These are phyloP conservation scores for Amphilophus citrinellus DNA, from an alignment of 2,113 vertebrate species.

Conservation along the genomic window DNA sequence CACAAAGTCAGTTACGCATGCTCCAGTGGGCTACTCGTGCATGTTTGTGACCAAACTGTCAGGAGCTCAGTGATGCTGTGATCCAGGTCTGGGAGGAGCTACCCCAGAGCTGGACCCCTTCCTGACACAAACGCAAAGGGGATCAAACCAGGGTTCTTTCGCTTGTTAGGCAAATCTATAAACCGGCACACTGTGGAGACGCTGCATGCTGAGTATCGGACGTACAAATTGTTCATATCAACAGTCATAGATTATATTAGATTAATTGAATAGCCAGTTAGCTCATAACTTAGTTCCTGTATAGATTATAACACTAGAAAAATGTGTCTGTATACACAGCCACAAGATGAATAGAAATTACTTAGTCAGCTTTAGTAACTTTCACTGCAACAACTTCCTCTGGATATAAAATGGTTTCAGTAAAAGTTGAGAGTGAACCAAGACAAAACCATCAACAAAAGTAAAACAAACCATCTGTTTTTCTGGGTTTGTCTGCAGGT, in stretches of 20 bases:
- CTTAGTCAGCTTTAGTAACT: constrained; percentile 1
- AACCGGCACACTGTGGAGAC: too few relatives aligned
- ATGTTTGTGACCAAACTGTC: too few relatives aligned
- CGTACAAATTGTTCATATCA: background rate
- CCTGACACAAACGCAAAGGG: too few relatives aligned
- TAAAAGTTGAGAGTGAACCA: background rate
- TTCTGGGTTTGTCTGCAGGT: constrained; percentile 75
- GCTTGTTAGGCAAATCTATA: too few relatives aligned
- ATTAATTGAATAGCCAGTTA: background rate
- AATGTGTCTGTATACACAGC: background rate
- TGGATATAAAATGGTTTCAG: background rate
- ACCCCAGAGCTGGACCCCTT: too few relatives aligned
- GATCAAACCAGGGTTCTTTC: background rate
- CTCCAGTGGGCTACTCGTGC: too few relatives aligned
- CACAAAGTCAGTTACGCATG: background rate
- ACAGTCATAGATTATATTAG: background rate
- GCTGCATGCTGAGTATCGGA: background rate
- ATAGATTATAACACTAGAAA: background rate
- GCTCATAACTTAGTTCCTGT: background rate
- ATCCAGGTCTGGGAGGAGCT: too few relatives aligned
- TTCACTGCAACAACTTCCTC: background rate
- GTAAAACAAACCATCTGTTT: background rate
- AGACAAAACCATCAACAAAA: background rate
- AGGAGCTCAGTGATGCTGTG: too few relatives aligned
- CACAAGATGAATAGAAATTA: background rate